These are phyloP conservation scores for Chaetorhynchus papuensis DNA, from an alignment of 2,113 vertebrate species.

Conservation along the genomic window DNA sequence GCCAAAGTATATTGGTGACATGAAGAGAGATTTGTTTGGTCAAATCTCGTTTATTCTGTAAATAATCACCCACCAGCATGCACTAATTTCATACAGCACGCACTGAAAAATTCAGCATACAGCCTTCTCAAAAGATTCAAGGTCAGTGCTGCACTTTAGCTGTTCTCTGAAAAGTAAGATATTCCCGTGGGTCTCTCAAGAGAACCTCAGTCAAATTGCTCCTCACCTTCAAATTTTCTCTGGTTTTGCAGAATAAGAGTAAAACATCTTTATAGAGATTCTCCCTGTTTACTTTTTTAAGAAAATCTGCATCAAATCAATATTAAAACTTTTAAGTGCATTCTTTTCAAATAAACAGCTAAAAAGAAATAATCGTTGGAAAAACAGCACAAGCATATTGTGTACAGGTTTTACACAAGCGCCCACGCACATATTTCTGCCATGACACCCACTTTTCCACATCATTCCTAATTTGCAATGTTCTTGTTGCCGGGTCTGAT, in stretches of 20 bases:
- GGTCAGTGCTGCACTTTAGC: background rate
- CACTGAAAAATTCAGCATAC: background rate
- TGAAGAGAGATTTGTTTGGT: background rate
- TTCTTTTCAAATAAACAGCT: background rate
- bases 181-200: background rate
- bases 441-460: constrained; percentile 42
- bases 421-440: constrained; percentile 29
- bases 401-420: constrained; percentile 2
- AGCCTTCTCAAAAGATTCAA: background rate
- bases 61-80: background rate
- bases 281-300: background rate
- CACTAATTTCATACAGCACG: background rate
- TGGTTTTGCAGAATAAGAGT: background rate
- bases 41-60: background rate
- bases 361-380: background rate
- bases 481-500: constrained; percentile 17
- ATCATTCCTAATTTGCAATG: constrained; percentile 41
- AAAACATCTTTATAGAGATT: background rate
- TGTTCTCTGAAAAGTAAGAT: background rate
- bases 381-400: background rate
- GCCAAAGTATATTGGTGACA: background rate
- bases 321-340: background rate
- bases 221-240: background rate
- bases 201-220: background rate
- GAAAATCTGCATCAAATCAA: background rate